These are phyloP conservation scores for Agrenia bidenticulata DNA, from an alignment of 2,888 invertebrate genomes.

Conservation along the genomic window DNA sequence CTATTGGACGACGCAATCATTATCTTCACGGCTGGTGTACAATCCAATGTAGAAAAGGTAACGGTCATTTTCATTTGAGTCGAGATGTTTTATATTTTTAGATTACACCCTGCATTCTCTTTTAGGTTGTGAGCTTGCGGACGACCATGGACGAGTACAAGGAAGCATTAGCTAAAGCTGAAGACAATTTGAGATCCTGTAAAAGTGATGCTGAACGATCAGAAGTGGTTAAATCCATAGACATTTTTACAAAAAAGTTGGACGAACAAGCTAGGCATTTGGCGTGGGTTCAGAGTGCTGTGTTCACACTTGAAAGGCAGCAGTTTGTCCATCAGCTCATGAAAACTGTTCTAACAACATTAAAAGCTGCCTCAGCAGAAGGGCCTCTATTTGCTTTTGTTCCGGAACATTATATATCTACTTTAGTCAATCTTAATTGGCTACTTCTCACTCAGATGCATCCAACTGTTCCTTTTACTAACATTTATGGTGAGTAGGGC, in stretches of 20 bases:
- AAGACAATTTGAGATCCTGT: slow-evolving; percentile 54
- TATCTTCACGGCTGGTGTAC: slow-evolving; percentile 68
- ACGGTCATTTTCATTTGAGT: background rate
- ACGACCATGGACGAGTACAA: slow-evolving; percentile 69
- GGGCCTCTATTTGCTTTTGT: slow-evolving; percentile 70
- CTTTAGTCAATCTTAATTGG: slow-evolving; percentile 66
- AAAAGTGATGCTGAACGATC: slow-evolving; percentile 32
- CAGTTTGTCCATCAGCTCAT: slow-evolving; percentile 65
- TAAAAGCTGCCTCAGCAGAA: slow-evolving; percentile 58
- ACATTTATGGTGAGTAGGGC: slow-evolving; percentile 62
- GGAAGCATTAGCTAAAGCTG: slow-evolving; percentile 64
- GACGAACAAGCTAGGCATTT: slow-evolving; percentile 66
- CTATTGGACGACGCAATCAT: slow-evolving; percentile 68
- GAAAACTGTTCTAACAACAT: slow-evolving; percentile 63
- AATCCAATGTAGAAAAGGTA: slow-evolving; percentile 61
- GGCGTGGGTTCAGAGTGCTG: slow-evolving; percentile 68
- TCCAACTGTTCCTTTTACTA: slow-evolving; percentile 64
- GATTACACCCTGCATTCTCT: too few relatives aligned
- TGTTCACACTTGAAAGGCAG: slow-evolving; percentile 67
- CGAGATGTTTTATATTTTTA: too few relatives aligned
- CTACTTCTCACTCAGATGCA: slow-evolving; percentile 67
- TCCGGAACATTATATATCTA: slow-evolving; percentile 72
- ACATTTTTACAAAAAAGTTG: slow-evolving; percentile 64
- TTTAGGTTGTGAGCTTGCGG: slow-evolving; percentile 53
- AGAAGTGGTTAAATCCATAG: slow-evolving; percentile 63